Base-by-base conservation (phyloP, 2,888 invertebrate genomes). In the Drosophila yooni region DNA sequence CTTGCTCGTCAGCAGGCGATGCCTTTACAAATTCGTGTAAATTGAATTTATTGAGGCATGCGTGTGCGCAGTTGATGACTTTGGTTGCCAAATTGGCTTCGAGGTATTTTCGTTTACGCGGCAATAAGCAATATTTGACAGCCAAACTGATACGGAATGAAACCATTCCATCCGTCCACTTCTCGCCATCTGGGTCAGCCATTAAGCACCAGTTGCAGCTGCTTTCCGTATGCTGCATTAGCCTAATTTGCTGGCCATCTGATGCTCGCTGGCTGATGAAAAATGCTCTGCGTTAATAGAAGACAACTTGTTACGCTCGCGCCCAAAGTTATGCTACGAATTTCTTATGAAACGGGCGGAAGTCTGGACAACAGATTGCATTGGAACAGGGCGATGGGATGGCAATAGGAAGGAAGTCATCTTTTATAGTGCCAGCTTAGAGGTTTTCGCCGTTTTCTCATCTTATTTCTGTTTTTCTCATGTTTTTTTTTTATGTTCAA, bases 31-130 rank as follows among this genome's bases (percentile, higher is more conserved):
- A 90, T 84, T 90, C 81, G 87, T 81, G 90, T 84, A 90, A 88
- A 90, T 88, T 88, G 90, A 88, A 88, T 90, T 88, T 90, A 89
- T 89, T 81, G 88, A 79, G 85, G 90, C 90, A 77, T 89, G 85
- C 78, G 83, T 87, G 89, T 87, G 88, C 88, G 89, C 88, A 77
- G 82, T 76, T 84, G 87, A 84, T 90, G 87, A 89, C 85, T 84
- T 81, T 77, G 82, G 74, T 88, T 79, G 83, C 82, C 81, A 90
- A 90, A 90, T 90, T 90, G 87, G 82, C 90, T 89, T 69, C 68
- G 66, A 76, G 84, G 87, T 84, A 82, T 76, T 73, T 76, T 74
- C 70, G 68, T 70, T 70, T 79, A 63, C 62, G 64, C 74, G 70
- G 68, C 66, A 63, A 66, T 60, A 65, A 80, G 81, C 78, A 80